Evolutionary conservation across 2,113 vertebrate species (phyloP).

Genomic region (Hippocampus guttulatus): DNA sequence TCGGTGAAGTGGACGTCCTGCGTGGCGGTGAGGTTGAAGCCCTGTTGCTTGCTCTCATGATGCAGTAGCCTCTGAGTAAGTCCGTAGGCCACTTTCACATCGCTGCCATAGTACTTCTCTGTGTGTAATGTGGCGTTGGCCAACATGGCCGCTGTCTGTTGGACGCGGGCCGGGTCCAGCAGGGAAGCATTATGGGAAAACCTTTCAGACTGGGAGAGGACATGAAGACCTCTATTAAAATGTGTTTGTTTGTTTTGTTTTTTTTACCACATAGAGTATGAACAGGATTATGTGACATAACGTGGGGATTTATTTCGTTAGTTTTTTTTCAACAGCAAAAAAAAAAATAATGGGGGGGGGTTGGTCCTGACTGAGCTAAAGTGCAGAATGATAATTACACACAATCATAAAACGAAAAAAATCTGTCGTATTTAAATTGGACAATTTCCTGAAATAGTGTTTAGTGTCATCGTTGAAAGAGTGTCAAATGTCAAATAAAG

Average conservation of each 20-base stretch:
- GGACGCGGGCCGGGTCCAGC: constrained; percentile 75
- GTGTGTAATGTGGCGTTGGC: constrained; percentile 80
- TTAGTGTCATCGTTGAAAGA: no score
- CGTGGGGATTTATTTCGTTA: background rate
- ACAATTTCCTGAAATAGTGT: no score
- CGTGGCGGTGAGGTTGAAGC: constrained; percentile 86
- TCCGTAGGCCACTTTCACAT: constrained; percentile 82
- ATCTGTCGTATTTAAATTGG: no score
- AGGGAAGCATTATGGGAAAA: constrained; percentile 74
- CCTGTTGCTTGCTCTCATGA: constrained; percentile 83
- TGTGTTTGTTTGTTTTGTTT: no score
- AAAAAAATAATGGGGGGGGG: no score
- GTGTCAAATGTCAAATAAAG: no score
- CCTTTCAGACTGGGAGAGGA: constrained; percentile 72
- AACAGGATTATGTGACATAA: background rate
- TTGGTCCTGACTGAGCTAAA: no score
- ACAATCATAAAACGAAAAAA: background rate
- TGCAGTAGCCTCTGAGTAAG: constrained; percentile 80
- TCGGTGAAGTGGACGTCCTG: constrained; percentile 93
- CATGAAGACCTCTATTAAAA: background rate
- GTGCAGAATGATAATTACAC: no score
- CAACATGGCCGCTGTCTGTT: constrained; percentile 75
- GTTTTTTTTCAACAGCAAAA: no score
- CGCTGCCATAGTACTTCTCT: constrained; percentile 80
- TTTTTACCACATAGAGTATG: no score